Conservation (phyloP, 2,113 vertebrate genomes). For the Pedionomus torquatus region DNA sequence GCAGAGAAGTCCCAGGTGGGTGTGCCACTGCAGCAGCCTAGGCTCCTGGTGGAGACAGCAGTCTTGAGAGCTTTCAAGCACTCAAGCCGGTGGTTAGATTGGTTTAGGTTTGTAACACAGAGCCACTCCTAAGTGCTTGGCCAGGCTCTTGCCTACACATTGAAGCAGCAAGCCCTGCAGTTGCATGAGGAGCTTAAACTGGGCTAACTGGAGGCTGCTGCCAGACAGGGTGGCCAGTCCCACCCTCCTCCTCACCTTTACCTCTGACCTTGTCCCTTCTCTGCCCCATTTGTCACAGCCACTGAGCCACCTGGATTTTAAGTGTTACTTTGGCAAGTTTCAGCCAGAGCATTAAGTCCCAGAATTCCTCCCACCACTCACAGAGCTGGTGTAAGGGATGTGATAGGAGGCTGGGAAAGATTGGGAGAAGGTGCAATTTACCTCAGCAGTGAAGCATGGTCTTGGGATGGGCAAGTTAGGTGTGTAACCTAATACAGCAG, state of each 20-base stretch:
- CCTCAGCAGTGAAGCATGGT: background rate
- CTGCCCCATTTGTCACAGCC: background rate
- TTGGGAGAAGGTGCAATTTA: background rate
- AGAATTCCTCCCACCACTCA: background rate
- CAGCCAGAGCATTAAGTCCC: background rate
- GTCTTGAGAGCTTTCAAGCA: background rate
- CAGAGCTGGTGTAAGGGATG: background rate
- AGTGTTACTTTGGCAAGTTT: background rate
- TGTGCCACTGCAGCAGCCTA: background rate
- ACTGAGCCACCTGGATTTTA: background rate
- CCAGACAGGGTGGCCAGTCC: background rate
- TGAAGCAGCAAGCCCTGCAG: background rate
- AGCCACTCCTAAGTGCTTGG: background rate
- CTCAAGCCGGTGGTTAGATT: background rate
- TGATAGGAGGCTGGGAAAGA: background rate
- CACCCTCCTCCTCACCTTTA: background rate
- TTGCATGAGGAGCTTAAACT: background rate
- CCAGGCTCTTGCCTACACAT: background rate
- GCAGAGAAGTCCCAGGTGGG: background rate
- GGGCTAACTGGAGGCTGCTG: background rate
- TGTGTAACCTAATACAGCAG: background rate
- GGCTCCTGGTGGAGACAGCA: accelerated
- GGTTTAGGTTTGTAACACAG: background rate
- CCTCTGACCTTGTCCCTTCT: background rate
- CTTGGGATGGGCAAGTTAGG: background rate